Evolutionary conservation across 2,113 vertebrate genomes (phyloP).

Genomic region (Cheirogaleus medius): DNA sequence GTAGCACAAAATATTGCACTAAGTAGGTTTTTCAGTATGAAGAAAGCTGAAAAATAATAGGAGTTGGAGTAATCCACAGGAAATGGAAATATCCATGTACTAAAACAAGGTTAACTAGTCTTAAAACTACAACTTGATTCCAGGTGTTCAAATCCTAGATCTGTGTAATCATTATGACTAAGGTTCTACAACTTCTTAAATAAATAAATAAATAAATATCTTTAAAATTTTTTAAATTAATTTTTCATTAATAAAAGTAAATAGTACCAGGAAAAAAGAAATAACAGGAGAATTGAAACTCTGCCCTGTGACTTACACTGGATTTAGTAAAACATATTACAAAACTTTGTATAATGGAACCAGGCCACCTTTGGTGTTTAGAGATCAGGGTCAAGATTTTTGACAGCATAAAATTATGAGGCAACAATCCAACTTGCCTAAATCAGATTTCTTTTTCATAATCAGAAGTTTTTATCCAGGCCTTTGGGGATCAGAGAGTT

Average conservation of each 20-base stretch:
- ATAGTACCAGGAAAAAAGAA: background rate
- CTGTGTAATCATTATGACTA: background rate
- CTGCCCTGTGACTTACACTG: background rate
- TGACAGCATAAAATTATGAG: background rate
- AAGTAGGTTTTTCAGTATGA: constrained; percentile 14
- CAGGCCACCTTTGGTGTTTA: background rate
- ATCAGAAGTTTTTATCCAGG: background rate
- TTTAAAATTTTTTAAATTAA: background rate
- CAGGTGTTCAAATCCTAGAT: constrained; percentile 22
- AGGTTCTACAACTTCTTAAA: background rate
- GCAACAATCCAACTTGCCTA: background rate
- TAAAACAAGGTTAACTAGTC: constrained; percentile 25
- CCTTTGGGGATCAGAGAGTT: background rate
- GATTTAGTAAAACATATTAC: constrained; percentile 28
- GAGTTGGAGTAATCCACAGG: background rate
- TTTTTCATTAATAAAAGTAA: constrained; percentile 42
- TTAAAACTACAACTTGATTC: background rate
- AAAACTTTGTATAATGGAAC: background rate
- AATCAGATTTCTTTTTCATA: background rate
- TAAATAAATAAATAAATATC: constrained; percentile 8
- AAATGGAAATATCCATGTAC: constrained; percentile 47
- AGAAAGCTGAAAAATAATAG: constrained; percentile 43
- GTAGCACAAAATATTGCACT: constrained; percentile 42
- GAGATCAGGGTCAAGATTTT: background rate
- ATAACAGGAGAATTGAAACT: background rate